Percentiles rank a stretch among this genome's conserved stretches.
phyloP scores from a whole-genome alignment of 2,888 invertebrate genomes.

The Troglohyphantes excavatus region DNA sequence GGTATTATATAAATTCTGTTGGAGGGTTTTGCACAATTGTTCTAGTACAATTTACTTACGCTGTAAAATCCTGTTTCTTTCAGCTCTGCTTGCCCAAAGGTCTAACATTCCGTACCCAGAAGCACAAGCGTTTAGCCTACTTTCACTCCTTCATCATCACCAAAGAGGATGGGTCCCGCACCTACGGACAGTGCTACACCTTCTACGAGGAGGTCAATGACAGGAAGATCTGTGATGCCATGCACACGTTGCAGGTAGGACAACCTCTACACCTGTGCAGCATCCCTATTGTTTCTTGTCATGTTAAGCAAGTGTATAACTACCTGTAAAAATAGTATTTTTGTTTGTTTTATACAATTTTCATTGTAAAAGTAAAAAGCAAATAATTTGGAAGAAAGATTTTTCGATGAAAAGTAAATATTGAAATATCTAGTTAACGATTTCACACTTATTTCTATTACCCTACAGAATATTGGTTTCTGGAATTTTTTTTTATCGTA shows the following conservation, averaged over 20 bases:
- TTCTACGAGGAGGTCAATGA: constrained; percentile 96
- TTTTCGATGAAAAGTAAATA: too few species aligned
- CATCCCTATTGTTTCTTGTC: too few species aligned
- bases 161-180: constrained; percentile 96
- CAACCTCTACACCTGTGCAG: neutral
- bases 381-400: too few species aligned
- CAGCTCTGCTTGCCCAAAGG: constrained; percentile 98
- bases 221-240: constrained; percentile 95
- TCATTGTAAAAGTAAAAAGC: neutral
- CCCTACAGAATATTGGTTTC: too few species aligned
- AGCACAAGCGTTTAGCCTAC: constrained; percentile 90
- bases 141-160: constrained; percentile 99
- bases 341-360: neutral
- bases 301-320: neutral
- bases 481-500: too few species aligned
- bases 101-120: constrained; percentile 96
- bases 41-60: too few species aligned
- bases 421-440: too few species aligned
- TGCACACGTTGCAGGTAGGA: constrained; percentile 94
- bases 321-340: neutral
- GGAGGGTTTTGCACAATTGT: too few species aligned
- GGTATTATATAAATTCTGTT: too few species aligned
- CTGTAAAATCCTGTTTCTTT: neutral
- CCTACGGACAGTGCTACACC: constrained; percentile 92
- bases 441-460: too few species aligned